Base-by-base conservation (phyloP, 1,140 invertebrate species). In the Drosophila orosa region DNA sequence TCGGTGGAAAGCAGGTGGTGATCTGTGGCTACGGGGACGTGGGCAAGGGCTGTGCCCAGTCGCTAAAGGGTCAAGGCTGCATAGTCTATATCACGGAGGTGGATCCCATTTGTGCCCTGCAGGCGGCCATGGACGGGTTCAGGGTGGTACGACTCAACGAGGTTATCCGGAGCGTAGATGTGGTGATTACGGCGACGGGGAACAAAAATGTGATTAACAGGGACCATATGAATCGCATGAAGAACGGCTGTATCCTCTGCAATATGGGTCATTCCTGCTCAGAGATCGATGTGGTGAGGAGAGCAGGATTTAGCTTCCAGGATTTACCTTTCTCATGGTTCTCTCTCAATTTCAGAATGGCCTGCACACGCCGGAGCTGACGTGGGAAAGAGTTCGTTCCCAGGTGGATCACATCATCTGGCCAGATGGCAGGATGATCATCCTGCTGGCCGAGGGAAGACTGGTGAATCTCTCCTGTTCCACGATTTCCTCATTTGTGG, bases 21-120 rank as follows among this genome's bases (percentile, higher is more conserved):
- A 95, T 99, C 39, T 99, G 98, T 93, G 98, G 98, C n/a, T 99
- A 99, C 92, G 98, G 98, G 2, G 98, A 99, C 94, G 98, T 99
- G n/a, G 98, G 98, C 6, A 99, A 99, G 94, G 98, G 98, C 8
- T 99, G 98, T 93, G 97, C 97, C 86, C 96, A 98, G 91, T 97
- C 98, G 1, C 93, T 99, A 7, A 98, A 98, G 91, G 98, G 97
- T 2, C 94, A 99, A 27, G 98, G 98, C 9, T 97, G 97, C 92
- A 96, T 98, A 73, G 97, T 96, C 5, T 98, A 97, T 91, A 96
- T 99, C 6, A 98, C 98, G 39, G 98, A 99, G 94, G 98, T 99
- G 72, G 98, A 99, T 94, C 98, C 98, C 0, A 99, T 99, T 84
- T 99, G 98, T 93, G 98, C 98, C 27, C 93, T 99, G 19, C 98